Conservation (phyloP, 2,113 vertebrate genomes). For the Takifugu bimaculatus region DNA sequence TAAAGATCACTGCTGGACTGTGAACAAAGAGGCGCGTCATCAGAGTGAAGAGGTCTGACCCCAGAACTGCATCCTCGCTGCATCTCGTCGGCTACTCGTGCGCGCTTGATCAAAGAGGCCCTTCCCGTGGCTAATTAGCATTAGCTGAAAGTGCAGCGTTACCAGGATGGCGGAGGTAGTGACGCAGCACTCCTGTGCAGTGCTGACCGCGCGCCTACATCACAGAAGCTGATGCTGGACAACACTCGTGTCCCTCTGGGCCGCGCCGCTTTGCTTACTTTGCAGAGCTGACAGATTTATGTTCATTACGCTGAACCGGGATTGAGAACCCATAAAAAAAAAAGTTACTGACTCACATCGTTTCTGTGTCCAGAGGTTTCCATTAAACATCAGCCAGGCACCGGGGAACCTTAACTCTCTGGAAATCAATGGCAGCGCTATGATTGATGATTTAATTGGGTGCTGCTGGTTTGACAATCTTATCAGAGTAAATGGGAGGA, state of each 20-base stretch:
- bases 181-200: conserved; percentile 48
- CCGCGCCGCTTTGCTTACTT: conserved; percentile 37
- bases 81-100: not conserved
- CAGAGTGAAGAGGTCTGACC: not conserved
- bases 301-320: conserved; percentile 13
- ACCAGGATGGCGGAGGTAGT: conserved; percentile 54
- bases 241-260: conserved; percentile 56
- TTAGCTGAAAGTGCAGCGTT: conserved; percentile 58
- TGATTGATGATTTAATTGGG: too few relatives aligned
- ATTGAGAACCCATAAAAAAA: not conserved
- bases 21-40: conserved; percentile 13
- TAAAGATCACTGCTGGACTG: conserved; percentile 24
- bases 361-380: conserved; percentile 17
- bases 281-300: conserved; percentile 24
- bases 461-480: too few relatives aligned
- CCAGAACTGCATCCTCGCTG: not conserved
- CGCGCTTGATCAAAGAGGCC: conserved; percentile 36
- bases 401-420: too few relatives aligned
- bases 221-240: conserved; percentile 55
- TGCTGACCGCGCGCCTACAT: conserved; percentile 68
- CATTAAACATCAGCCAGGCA: conserved; percentile 24
- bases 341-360: not conserved
- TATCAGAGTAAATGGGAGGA: too few relatives aligned
- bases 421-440: too few relatives aligned
- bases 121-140: conserved; percentile 48